A percentile compares a stretch with the other conserved stretches of the same genome.
Evolutionary conservation across 2,113 vertebrate genomes (phyloP).

Genomic region (Hassar affinis): DNA sequence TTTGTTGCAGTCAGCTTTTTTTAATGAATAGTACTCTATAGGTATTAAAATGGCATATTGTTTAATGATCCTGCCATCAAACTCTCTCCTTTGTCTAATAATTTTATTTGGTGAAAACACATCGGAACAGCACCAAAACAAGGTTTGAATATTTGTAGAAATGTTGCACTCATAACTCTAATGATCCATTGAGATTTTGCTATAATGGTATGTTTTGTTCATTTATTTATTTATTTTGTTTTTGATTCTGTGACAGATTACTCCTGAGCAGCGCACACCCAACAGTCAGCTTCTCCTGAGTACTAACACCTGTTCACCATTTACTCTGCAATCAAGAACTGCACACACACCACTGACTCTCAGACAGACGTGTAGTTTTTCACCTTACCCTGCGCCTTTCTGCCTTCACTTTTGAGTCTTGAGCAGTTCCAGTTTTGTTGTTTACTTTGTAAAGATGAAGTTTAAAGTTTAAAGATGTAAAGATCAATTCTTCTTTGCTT

Average conservation of each 20-base stretch:
- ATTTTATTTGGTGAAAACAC: not conserved
- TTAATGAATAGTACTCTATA: not conserved
- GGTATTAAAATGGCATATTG: not conserved
- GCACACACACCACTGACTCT: not conserved
- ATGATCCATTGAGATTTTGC: not conserved
- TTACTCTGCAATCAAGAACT: not conserved
- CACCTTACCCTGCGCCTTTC: not conserved
- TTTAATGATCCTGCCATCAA: not conserved
- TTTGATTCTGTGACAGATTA: not conserved
- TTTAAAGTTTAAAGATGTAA: too few species aligned
- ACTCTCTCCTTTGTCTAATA: not conserved
- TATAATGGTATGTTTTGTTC: not conserved
- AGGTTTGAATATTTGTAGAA: not conserved
- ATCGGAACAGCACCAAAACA: not conserved
- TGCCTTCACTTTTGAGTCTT: not conserved
- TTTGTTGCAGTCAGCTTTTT: not conserved
- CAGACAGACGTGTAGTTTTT: not conserved
- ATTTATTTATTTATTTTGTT: not conserved
- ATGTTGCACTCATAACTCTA: not conserved
- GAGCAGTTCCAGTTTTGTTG: not conserved
- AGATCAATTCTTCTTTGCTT: not conserved
- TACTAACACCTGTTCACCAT: not conserved
- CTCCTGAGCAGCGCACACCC: not conserved
- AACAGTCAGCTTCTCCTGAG: not conserved
- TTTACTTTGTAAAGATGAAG: not conserved